Conservation (phyloP, 2,888 invertebrate species). For the Ectemnius continuus region DNA sequence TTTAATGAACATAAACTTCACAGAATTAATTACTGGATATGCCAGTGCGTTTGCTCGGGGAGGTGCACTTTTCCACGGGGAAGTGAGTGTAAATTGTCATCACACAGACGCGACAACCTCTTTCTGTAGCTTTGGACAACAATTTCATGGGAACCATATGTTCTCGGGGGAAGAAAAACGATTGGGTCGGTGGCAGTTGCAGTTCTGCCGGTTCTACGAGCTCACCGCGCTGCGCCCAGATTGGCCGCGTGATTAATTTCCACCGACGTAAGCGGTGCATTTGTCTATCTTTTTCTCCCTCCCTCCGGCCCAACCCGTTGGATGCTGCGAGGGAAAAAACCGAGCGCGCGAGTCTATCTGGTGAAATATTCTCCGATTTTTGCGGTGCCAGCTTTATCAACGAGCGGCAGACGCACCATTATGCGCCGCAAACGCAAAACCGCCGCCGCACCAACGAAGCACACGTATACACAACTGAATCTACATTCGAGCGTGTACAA, state of each 20-base stretch:
- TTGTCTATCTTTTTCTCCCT: conserved; percentile 16
- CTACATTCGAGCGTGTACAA: too few species aligned
- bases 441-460: conserved; percentile 27
- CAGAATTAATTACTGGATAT: too few species aligned
- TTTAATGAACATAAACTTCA: too few species aligned
- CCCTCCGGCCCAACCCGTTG: neutral
- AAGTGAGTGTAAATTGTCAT: too few species aligned
- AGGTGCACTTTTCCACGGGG: too few species aligned
- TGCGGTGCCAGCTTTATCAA: conserved; percentile 48
- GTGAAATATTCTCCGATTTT: conserved; percentile 40
- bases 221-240: conserved; percentile 12
- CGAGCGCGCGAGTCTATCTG: conserved; percentile 10
- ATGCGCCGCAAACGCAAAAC: conserved; percentile 31
- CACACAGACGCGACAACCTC: too few species aligned
- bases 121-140: too few species aligned
- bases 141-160: too few species aligned
- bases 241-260: conserved; percentile 26
- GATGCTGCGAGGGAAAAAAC: neutral
- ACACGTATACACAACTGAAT: conserved; percentile 21
- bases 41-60: too few species aligned
- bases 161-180: too few species aligned
- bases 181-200: neutral
- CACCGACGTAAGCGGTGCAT: conserved; percentile 25
- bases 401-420: conserved; percentile 46
- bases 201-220: conserved; percentile 6